Evolutionary conservation across 2,797 vertebrate species (phyloP).

Genomic region (Erethizon dorsatum): DNA sequence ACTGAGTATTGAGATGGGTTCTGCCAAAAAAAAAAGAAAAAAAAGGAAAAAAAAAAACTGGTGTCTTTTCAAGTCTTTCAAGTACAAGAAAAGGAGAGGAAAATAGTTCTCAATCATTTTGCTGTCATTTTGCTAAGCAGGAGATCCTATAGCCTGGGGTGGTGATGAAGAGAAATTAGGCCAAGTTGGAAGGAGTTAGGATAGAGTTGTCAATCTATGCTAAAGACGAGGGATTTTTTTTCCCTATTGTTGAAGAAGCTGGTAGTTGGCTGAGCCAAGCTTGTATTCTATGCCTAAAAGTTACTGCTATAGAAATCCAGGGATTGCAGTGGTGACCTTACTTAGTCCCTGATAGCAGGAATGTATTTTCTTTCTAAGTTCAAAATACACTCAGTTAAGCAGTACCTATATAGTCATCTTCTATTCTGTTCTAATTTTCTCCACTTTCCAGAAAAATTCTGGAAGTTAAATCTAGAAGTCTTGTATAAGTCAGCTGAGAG

Average conservation of each 20-base stretch:
- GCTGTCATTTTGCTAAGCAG: conserved; percentile 5
- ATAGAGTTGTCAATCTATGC: not conserved
- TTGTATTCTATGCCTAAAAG: not conserved
- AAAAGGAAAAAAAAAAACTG: not conserved
- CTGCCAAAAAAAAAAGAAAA: not conserved
- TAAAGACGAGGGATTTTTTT: not conserved
- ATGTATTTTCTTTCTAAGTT: not conserved
- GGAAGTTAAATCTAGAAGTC: conserved; percentile 5
- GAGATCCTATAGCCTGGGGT: not conserved
- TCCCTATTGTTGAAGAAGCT: not conserved
- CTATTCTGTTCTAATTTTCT: not conserved
- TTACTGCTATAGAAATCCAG: conserved; percentile 1
- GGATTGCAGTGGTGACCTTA: not conserved
- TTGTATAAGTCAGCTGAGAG: not conserved
- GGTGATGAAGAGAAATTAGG: not conserved
- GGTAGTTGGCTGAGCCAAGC: not conserved
- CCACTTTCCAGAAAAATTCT: not conserved
- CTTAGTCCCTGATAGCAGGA: not conserved
- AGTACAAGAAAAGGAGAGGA: not conserved
- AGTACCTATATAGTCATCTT: not conserved
- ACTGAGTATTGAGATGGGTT: not conserved
- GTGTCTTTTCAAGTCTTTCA: conserved; percentile 6
- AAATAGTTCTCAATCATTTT: not conserved
- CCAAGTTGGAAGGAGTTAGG: not conserved
- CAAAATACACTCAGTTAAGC: not conserved